These are phyloP conservation scores for Morone chrysops DNA, from an alignment of 2,113 vertebrate genomes.

Conservation along the genomic window DNA sequence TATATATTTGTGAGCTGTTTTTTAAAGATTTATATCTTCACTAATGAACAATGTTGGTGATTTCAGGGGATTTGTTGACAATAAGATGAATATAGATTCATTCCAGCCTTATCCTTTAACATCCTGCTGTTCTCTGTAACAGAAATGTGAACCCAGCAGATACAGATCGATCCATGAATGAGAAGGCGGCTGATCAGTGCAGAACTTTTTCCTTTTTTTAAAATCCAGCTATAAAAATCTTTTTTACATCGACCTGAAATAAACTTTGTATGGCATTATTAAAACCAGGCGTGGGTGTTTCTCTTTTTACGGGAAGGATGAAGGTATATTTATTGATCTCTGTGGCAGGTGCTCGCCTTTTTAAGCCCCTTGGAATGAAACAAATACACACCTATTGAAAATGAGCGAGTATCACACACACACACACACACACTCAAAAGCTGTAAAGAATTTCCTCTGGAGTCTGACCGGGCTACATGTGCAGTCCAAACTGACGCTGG, in stretches of 20 bases:
- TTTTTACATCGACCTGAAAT: conserved; percentile 49
- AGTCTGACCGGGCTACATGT: conserved; percentile 48
- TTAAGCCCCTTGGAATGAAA: conserved; percentile 34
- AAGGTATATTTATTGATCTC: conserved; percentile 52
- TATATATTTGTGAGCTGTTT: neutral
- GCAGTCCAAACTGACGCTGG: conserved; percentile 57
- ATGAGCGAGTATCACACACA: conserved; percentile 80
- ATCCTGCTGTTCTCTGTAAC: neutral
- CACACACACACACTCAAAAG: conserved; percentile 27
- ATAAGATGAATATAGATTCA: neutral
- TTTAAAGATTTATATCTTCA: neutral
- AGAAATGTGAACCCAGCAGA: neutral
- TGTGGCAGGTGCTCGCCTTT: conserved; percentile 42
- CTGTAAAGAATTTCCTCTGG: conserved; percentile 70
- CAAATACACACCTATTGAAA: conserved; percentile 80
- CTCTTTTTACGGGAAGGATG: conserved; percentile 56
- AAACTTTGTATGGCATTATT: conserved; percentile 50
- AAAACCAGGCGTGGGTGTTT: conserved; percentile 58
- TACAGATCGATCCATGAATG: neutral
- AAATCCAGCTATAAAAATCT: conserved; percentile 13
- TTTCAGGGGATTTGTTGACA: neutral
- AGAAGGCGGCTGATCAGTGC: neutral
- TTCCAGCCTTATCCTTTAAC: neutral
- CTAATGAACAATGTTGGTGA: neutral
- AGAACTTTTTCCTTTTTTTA: neutral